Base-by-base conservation (phyloP, 2,113 vertebrate species). In the Formicarius rufipectus region DNA sequence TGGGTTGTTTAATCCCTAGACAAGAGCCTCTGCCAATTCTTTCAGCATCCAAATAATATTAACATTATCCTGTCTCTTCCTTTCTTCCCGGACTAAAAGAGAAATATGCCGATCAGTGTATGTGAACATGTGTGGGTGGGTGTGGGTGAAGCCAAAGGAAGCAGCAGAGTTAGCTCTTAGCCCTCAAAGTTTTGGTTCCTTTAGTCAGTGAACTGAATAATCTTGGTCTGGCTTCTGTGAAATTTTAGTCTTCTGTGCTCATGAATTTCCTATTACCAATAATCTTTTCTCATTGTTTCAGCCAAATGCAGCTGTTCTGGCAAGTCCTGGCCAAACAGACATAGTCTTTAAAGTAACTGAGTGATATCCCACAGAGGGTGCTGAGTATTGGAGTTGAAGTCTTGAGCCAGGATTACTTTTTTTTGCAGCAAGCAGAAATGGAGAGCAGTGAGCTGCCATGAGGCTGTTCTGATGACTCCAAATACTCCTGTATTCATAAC, bases 61-160 rank as follows among this genome's bases (percentile, higher is more conserved):
- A 90, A 93, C 64, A 76, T 92, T 40, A 53, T 90, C 66, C 55
- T 84, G 49, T 73, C n/a, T 15, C 42, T 84, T 93, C 87, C 62
- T 80, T 75, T 28, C 59, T 95, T 93, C 25, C 72, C 56, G 45
- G 49, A 62, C 45, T 93, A n/a, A 58, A 78, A n/a, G 31, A 95
- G 66, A 84, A 97, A 95, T 74, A 92, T 80, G 64, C 62, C 90
- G 49, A 90, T 82, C 72, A 67, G n/a, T 79, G 31, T n/a, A 71
- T 64, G 37, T 92, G 72, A 81, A 81, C 31, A 63, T 50, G 50
- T 56, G 91, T 85, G 91, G 84, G 92, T 77, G 90, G 75, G 33
- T 53, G 62, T 47, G 53, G 79, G 39, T 74, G 82, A 96, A 95
- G 86, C 93, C 94, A 96, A 79, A 89, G 63, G 93, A 91, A 96